Conservation (phyloP, 2,888 invertebrate genomes). For the Troides aeacus region DNA sequence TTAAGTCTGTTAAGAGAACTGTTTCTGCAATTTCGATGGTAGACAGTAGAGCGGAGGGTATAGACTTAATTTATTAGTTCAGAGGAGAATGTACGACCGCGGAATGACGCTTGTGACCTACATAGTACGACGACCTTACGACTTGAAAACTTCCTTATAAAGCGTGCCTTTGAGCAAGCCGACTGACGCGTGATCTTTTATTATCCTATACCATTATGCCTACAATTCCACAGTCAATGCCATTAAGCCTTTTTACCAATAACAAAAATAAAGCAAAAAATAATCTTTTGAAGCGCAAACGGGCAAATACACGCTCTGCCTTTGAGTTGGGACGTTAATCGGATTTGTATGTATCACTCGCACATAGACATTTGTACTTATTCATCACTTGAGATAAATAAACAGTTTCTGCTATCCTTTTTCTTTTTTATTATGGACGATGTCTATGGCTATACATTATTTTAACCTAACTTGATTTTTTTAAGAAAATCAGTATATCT, state of each 20-base stretch:
- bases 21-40: conserved; percentile 44
- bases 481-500: too few relatives aligned
- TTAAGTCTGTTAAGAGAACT: conserved; percentile 46
- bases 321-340: conserved; percentile 59
- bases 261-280: conserved; percentile 34
- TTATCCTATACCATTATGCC: conserved; percentile 29
- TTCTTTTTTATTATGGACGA: conserved; percentile 13
- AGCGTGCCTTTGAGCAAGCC: conserved; percentile 30
- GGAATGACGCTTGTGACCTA: conserved; percentile 47
- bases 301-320: conserved; percentile 39
- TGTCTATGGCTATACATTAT: not conserved
- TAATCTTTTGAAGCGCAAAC: conserved; percentile 36
- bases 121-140: conserved; percentile 33
- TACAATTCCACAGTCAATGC: conserved; percentile 30
- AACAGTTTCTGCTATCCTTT: conserved; percentile 15
- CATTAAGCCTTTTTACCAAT: conserved; percentile 33
- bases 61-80: conserved; percentile 49
- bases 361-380: conserved; percentile 34
- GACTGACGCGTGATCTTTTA: conserved; percentile 35
- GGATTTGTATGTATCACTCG: conserved; percentile 59
- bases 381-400: conserved; percentile 28
- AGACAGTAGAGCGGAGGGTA: conserved; percentile 36
- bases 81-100: conserved; percentile 44
- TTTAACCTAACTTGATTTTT: too few relatives aligned
- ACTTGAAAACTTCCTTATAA: conserved; percentile 28